These are phyloP conservation scores for Lycia hirtaria DNA, from an alignment of 2,888 invertebrate genomes.

Conservation along the genomic window DNA sequence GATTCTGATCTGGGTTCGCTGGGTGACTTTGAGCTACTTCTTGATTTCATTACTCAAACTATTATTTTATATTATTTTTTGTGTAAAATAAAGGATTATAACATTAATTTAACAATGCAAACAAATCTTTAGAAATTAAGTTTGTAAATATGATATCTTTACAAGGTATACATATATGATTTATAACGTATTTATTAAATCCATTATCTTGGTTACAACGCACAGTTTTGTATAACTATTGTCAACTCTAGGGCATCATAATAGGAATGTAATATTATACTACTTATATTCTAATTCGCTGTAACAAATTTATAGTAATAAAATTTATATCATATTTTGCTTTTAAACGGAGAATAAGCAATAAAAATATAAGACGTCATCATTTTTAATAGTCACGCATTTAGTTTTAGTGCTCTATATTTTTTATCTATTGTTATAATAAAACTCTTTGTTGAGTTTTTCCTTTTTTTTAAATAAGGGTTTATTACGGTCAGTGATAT, in stretches of 20 bases:
- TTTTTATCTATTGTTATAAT: constrained; percentile 21
- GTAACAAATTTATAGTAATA: constrained; percentile 1
- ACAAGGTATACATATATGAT: constrained; percentile 23
- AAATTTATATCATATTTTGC: constrained; percentile 11
- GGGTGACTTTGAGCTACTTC: too few relatives aligned
- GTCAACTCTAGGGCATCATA: constrained; percentile 18
- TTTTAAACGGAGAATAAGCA: constrained; percentile 18
- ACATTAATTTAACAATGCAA: not conserved
- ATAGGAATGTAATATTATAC: constrained; percentile 7
- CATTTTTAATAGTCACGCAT: constrained; percentile 17
- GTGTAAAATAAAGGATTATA: not conserved
- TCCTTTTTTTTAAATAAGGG: too few relatives aligned
- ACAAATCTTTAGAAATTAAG: constrained; percentile 35
- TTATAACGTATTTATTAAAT: constrained; percentile 26
- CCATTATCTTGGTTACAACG: constrained; percentile 22
- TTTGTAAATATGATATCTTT: constrained; percentile 33
- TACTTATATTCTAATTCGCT: constrained; percentile 21
- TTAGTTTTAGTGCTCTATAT: constrained; percentile 26
- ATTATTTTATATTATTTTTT: not conserved
- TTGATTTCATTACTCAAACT: too few relatives aligned
- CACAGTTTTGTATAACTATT: constrained; percentile 12
- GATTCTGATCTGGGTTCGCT: too few relatives aligned
- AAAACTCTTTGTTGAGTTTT: too few relatives aligned
- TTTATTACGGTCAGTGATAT: too few relatives aligned
- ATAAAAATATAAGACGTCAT: constrained; percentile 28